Percentiles rank a stretch among this genome's conserved stretches.
These are phyloP conservation scores for Strigops habroptila DNA, from an alignment of 2,113 vertebrate species.

Conservation along the genomic window DNA sequence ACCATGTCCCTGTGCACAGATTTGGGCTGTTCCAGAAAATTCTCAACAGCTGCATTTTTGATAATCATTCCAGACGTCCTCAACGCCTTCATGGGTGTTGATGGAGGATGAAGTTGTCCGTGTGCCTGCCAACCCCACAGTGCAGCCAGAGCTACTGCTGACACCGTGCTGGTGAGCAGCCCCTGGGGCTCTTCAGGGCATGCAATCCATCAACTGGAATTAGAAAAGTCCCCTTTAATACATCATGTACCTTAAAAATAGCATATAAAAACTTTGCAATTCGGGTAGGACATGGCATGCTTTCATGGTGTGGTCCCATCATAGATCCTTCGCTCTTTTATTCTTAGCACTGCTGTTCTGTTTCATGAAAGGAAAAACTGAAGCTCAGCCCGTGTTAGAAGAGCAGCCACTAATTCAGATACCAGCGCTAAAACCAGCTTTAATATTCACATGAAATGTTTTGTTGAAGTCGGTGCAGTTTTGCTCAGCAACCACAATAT, in stretches of 20 bases:
- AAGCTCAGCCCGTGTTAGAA: not conserved
- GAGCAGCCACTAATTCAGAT: not conserved
- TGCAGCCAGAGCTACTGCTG: not conserved
- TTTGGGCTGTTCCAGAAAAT: not conserved
- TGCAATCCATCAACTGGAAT: accelerated
- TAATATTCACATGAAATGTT: not conserved
- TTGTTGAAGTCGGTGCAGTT: not conserved
- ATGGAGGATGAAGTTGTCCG: not conserved
- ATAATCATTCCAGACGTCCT: not conserved
- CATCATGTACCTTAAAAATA: not conserved
- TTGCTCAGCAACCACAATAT: not conserved
- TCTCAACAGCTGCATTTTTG: not conserved
- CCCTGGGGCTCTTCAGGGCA: not conserved
- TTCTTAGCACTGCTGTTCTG: not conserved
- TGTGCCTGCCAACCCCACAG: not conserved
- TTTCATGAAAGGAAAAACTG: not conserved
- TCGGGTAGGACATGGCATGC: not conserved
- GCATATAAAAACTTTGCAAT: not conserved
- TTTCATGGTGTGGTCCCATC: not conserved
- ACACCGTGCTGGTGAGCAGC: not conserved
- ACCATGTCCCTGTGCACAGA: too few relatives aligned
- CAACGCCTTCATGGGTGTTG: not conserved
- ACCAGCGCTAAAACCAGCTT: not conserved
- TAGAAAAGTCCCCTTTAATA: not conserved
- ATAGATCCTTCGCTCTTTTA: not conserved